Evolutionary conservation across 2,797 vertebrate genomes (phyloP).

Genomic region (Mastacembelus armatus): DNA sequence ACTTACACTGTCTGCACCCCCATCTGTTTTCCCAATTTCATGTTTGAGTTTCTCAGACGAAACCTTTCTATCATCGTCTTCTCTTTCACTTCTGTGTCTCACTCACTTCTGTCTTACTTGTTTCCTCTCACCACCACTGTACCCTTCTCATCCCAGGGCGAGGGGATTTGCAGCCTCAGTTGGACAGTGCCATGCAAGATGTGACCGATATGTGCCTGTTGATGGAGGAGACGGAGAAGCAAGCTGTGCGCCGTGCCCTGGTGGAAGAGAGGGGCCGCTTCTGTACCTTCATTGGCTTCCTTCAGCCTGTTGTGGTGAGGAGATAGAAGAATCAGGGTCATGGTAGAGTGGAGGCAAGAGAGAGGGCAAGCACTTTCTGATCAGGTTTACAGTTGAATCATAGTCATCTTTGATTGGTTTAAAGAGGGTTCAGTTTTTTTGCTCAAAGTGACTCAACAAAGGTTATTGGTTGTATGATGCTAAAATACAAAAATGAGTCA

Average conservation of each 20-base stretch:
- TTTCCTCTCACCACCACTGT: not conserved
- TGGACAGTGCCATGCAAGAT: slow-evolving; percentile 96
- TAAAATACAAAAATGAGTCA: not conserved
- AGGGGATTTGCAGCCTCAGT: slow-evolving; percentile 95
- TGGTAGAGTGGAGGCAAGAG: too few species aligned
- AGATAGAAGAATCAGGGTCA: not conserved
- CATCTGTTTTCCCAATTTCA: too few species aligned
- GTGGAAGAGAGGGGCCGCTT: slow-evolving; percentile 95
- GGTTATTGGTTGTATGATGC: not conserved
- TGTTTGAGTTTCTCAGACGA: too few species aligned
- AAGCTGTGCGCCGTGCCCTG: slow-evolving; percentile 93
- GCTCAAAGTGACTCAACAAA: not conserved
- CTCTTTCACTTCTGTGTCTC: slow-evolving; percentile 12
- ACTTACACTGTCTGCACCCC: too few species aligned
- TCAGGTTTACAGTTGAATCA: too few species aligned
- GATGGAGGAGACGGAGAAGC: slow-evolving; percentile 98
- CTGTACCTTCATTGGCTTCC: slow-evolving; percentile 94
- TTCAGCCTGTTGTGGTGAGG: slow-evolving; percentile 95
- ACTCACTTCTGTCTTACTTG: not conserved
- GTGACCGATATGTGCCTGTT: slow-evolving; percentile 97
- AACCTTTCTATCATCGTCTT: slow-evolving; percentile 59
- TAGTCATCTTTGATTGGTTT: too few species aligned
- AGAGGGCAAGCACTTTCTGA: not conserved
- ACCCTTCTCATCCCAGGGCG: slow-evolving; percentile 83
- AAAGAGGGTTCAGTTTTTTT: too few species aligned